Evolutionary conservation across 2,888 invertebrate species (phyloP).

Genomic region (Hydroisotoma schaefferi): DNA sequence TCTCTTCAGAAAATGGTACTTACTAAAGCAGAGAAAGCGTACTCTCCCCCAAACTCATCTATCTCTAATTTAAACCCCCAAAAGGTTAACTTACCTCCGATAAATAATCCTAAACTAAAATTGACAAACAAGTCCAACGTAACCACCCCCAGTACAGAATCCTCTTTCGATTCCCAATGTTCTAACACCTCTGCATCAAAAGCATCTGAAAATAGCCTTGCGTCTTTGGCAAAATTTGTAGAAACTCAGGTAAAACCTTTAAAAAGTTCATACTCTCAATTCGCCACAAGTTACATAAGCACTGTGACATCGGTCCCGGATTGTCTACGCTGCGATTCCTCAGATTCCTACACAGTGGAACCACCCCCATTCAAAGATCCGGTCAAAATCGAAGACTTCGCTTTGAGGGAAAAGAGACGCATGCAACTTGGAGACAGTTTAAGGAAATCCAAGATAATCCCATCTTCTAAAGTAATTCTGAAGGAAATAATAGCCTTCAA

Average conservation of each 20-base stretch:
- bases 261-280: slow-evolving; percentile 23
- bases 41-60: too few relatives aligned
- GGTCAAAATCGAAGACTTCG: slow-evolving; percentile 23
- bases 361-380: slow-evolving; percentile 26
- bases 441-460: slow-evolving; percentile 26
- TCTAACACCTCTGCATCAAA: neutral
- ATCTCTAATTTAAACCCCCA: too few relatives aligned
- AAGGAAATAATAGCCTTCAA: slow-evolving; percentile 21
- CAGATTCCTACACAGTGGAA: slow-evolving; percentile 24
- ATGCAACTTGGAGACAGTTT: slow-evolving; percentile 34
- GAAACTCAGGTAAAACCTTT: slow-evolving; percentile 26
- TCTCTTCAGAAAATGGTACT: too few relatives aligned
- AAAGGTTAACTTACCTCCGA: too few relatives aligned
- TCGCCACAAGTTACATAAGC: slow-evolving; percentile 36
- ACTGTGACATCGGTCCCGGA: slow-evolving; percentile 21
- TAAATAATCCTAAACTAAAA: too few relatives aligned
- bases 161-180: too few relatives aligned
- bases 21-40: too few relatives aligned
- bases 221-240: neutral
- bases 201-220: neutral
- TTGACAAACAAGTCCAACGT: too few relatives aligned
- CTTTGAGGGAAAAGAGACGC: slow-evolving; percentile 26
- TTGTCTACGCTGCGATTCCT: slow-evolving; percentile 24
- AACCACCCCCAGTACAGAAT: too few relatives aligned
- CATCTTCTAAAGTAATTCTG: slow-evolving; percentile 22